Evolutionary conservation across 1,140 invertebrate species (phyloP).

Genomic region (Anastrepha ludens): DNA sequence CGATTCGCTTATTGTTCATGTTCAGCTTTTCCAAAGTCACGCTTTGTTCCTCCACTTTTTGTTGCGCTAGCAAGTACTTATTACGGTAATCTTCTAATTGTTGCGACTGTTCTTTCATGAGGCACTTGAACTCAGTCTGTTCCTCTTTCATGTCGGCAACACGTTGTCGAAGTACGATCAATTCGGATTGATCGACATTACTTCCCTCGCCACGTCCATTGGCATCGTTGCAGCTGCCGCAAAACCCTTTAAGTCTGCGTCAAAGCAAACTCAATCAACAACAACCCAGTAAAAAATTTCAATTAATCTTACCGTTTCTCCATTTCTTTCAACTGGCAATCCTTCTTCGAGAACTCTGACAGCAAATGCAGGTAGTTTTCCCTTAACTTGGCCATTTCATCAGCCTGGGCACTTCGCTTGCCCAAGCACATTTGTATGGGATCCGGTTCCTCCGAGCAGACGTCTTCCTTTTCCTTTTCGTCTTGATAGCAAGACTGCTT

Average conservation of each 20-base stretch:
- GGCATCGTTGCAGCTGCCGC: constrained; percentile 56
- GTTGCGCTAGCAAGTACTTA: constrained; percentile 83
- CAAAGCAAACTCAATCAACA: too few species aligned
- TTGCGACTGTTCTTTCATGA: constrained; percentile 82
- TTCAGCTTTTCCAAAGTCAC: constrained; percentile 84
- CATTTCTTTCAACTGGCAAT: constrained; percentile 69
- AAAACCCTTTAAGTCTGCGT: constrained; percentile 66
- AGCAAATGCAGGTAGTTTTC: constrained; percentile 70
- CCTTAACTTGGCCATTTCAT: constrained; percentile 70
- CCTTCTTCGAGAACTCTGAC: constrained; percentile 68
- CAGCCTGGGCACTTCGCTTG: constrained; percentile 65
- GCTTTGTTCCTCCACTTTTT: constrained; percentile 84
- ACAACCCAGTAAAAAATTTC: neutral
- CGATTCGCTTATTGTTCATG: constrained; percentile 83
- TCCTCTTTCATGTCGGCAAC: constrained; percentile 71
- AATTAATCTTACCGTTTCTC: constrained; percentile 63
- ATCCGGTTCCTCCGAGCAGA: constrained; percentile 63
- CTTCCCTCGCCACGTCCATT: constrained; percentile 49
- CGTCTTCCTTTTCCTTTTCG: neutral
- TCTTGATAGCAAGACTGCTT: constrained; percentile 51
- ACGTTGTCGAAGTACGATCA: constrained; percentile 65
- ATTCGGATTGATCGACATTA: constrained; percentile 67
- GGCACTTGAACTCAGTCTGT: constrained; percentile 79
- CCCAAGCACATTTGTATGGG: constrained; percentile 66
- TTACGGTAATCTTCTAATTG: constrained; percentile 85